These are phyloP conservation scores for Paracentrotus lividus DNA, from an alignment of 53 echinoderm and acorn worm species.

Conservation along the genomic window DNA sequence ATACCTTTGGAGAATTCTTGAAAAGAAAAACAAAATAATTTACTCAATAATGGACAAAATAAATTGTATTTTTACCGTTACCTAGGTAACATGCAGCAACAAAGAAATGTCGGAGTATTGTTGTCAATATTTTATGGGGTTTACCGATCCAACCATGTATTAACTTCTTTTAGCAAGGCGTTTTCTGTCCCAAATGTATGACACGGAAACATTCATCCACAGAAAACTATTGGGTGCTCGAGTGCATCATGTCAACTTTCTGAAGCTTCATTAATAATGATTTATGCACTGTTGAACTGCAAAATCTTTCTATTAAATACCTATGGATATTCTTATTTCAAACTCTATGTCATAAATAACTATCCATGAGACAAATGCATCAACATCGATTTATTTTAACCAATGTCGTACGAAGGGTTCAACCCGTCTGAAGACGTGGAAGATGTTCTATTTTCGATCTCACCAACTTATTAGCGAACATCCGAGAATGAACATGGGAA, in stretches of 20 bases:
- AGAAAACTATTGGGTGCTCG: no score
- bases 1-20: neutral
- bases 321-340: neutral
- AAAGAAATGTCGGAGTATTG: neutral
- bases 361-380: neutral
- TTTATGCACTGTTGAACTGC: no score
- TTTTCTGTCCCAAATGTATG: neutral
- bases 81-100: neutral
- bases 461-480: neutral
- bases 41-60: neutral
- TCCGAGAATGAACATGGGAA: conserved; percentile 18
- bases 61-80: neutral
- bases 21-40: neutral
- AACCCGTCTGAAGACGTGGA: neutral
- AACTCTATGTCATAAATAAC: neutral
- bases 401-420: neutral
- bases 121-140: no score
- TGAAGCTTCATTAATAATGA: no score
- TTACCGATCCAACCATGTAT: no score
- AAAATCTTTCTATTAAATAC: no score
- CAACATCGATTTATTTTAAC: neutral
- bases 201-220: no score
- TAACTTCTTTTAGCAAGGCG: neutral
- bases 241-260: no score
- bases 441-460: neutral